Percentiles rank a stretch among this genome's conserved stretches.
These are phyloP conservation scores for Sipha maydis DNA, from an alignment of 2,888 invertebrate genomes.

Conservation along the genomic window DNA sequence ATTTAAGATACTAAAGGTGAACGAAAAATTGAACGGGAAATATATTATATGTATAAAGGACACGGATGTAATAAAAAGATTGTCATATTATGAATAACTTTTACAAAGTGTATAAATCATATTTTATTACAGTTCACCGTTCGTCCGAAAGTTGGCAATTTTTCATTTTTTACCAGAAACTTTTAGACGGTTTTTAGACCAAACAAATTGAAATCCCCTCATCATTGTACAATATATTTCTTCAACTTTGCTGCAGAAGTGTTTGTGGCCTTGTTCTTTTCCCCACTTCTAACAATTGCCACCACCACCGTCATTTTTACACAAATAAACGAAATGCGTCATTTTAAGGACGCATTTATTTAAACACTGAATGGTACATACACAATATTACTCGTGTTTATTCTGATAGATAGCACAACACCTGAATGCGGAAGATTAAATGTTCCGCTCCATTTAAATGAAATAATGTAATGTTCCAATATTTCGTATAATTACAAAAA, in stretches of 20 bases:
- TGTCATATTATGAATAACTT: slow-evolving; percentile 42
- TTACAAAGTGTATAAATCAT: slow-evolving; percentile 45
- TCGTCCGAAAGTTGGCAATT: slow-evolving; percentile 35
- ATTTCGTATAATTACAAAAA: no score
- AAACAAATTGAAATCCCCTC: slow-evolving; percentile 45
- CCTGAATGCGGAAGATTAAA: background rate
- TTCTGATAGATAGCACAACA: background rate
- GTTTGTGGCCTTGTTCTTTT: slow-evolving; percentile 7
- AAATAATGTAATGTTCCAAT: background rate
- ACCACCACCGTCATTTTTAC: background rate
- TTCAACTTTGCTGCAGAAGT: slow-evolving; percentile 1
- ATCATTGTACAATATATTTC: slow-evolving; percentile 23
- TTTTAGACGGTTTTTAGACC: slow-evolving; percentile 30
- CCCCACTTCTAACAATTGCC: background rate
- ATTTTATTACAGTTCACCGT: slow-evolving; percentile 36
- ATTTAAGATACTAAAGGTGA: no score
- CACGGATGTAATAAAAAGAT: background rate
- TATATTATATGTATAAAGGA: background rate
- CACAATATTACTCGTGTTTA: background rate
- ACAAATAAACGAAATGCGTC: background rate
- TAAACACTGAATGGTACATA: background rate
- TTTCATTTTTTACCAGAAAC: slow-evolving; percentile 53
- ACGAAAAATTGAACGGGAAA: background rate
- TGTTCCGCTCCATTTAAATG: background rate
- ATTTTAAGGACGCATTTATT: slow-evolving; percentile 24